Base-by-base conservation (phyloP, 2,888 invertebrate genomes). In the Drosophila tanythrix region DNA sequence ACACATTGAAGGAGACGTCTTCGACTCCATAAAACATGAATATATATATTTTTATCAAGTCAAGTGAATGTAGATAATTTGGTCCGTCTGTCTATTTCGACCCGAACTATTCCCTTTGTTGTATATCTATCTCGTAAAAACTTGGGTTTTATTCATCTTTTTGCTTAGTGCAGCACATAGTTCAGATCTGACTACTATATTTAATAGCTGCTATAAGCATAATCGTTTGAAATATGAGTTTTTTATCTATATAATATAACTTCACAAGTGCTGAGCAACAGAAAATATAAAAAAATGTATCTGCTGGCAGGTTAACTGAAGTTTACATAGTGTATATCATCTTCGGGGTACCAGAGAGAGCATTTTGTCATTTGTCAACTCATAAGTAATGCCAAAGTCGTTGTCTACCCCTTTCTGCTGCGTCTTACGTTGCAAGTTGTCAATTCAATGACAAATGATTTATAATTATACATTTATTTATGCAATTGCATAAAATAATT, bases 381-480 rank as follows among this genome's bases (percentile, higher is more conserved):
- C 36, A 18, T 8, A 36, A 18, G 63, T 74, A 79, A 70, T 59
- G 76, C 80, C 72, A 77, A 68, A 77, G 67, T 68, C 70, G 51
- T 53, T 52, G 60, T 57, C 29, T 15, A 29, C 43, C 52, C 33
- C 33, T 33, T 25, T 60, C 43, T n/a, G 25, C 33, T 31, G 43
- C 18, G 40, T 31, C 21, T 21, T 60, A 29, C 53, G 65, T 70
- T 46, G 55, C 69, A 46, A 63, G 63, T 59, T 63, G 61, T 52
- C 55, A 65, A 70, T 57, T 79, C 82, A 82, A 82, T 82, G 83
- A 82, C 83, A 82, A 21, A 21, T 21, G 21, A 21, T 21, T 21
- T 21, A 21, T 21, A 21, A 21, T 21, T 21, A 21, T 21, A 21
- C 21, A 21, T 21, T 66, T 33, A 78, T 59, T 38, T 35, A 53